A percentile compares a stretch with the other conserved stretches of the same genome.
Evolutionary conservation across 2,113 vertebrate species (phyloP).

Genomic region (Salvelinus sp.): DNA sequence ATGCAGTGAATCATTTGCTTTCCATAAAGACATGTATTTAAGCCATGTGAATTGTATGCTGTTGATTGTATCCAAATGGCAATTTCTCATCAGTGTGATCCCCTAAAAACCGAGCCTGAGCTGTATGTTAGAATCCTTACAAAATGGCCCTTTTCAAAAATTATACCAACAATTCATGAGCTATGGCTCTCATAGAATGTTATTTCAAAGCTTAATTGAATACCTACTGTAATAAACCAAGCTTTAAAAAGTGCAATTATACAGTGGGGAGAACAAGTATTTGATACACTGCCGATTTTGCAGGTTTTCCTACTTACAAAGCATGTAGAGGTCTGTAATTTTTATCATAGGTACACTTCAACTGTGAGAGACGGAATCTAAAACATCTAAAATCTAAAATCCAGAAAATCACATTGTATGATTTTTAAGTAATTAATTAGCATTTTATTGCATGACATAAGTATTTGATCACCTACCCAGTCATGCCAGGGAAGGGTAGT

Average conservation of each 20-base stretch:
- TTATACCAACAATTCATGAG: background rate
- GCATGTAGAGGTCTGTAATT: too few species aligned
- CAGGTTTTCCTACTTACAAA: too few species aligned
- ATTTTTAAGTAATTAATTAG: too few species aligned
- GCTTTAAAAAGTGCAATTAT: background rate
- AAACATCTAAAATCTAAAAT: too few species aligned
- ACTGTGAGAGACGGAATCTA: too few species aligned
- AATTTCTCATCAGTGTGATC: background rate
- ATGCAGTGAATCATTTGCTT: background rate
- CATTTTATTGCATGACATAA: too few species aligned
- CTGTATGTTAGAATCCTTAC: background rate
- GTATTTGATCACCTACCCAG: too few species aligned
- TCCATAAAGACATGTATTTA: background rate
- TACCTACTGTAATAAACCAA: background rate
- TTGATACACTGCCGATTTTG: too few species aligned
- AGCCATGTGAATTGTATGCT: background rate
- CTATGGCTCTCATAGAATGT: too few species aligned
- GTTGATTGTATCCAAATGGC: background rate
- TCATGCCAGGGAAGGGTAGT: slow-evolving; percentile 40
- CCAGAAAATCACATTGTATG: too few species aligned
- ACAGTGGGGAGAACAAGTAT: too few species aligned
- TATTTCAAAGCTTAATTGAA: background rate
- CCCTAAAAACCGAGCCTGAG: background rate
- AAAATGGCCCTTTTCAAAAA: background rate
- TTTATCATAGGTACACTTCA: too few species aligned